Base-by-base conservation (phyloP, 1,140 invertebrate species). In the Sycophaga agraensis region DNA sequence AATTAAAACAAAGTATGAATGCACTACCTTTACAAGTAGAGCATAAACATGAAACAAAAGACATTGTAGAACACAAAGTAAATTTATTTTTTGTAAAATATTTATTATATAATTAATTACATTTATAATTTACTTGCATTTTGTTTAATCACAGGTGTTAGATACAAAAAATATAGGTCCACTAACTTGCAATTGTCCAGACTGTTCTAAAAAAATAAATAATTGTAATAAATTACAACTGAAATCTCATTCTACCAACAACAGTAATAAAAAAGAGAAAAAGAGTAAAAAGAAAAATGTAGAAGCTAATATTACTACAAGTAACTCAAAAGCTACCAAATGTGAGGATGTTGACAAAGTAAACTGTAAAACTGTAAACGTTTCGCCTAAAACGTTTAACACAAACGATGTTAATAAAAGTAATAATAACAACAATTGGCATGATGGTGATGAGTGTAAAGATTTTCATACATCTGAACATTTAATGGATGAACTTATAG, bases 141-240 rank as follows among this genome's bases (percentile, higher is more conserved):
- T 22, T 45, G 66, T 62, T 45, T 34, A 81, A 75, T 72, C 81
- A 55, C 73, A 81, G 72, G 66, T 78, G 19, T 68, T 80, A 54
- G 78, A 81, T 72, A 70, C 73, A 43, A 82, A 81, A 66, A 78
- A 73, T 50, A 82, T 81, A 68, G 73, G 70, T 39, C 62, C 69
- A 24, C 69, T 68, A 19, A 77, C 59, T 4, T 82, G 79, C 66
- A 74, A 74, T 37, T 82, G 80, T 67, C 62, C 70, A 9, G 78
- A 81, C 60, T 81, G 78, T 66, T 35, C 64, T 49, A 77, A 73
- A 39, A 77, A 75, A 24, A 39, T 63, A 48, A 75, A 73, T 53
- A 62, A 54, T 48, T 34, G n/a, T 1, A 62, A 54, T 42, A 63
- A 68, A 66, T 42, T 59, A 57, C 60, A 43, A 58, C 57, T 34